A percentile compares a stretch with the other conserved stretches of the same genome.
Conservation (phyloP, 37 sponge, comb jelly and placozoan species). For the Theonella swinhoei region DNA sequence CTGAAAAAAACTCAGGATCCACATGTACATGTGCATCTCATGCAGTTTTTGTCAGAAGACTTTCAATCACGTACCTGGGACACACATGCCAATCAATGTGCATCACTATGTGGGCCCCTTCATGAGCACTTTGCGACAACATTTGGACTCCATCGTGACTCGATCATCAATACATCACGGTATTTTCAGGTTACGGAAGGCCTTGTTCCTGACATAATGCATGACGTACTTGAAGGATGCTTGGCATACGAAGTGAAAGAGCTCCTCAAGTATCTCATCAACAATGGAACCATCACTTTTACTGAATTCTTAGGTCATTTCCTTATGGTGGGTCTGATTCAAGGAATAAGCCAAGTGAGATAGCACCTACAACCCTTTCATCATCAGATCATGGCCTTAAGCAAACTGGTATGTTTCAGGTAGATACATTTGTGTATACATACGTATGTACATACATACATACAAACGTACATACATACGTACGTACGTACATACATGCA, state of each 20-base stretch:
- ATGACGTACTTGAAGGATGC: slow-evolving; percentile 73
- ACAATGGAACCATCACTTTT: slow-evolving; percentile 17
- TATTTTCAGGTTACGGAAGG: slow-evolving; percentile 76
- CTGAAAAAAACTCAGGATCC: too few relatives aligned
- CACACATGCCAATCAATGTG: slow-evolving; percentile 47
- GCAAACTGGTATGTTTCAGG: slow-evolving; percentile 28
- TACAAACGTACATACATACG: background rate
- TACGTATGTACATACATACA: too few relatives aligned
- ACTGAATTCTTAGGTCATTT: slow-evolving; percentile 18
- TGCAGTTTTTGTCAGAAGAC: slow-evolving; percentile 35
- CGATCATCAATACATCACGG: slow-evolving; percentile 38
- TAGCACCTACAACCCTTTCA: slow-evolving; percentile 8
- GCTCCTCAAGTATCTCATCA: slow-evolving; percentile 14
- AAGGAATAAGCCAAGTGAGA: slow-evolving; percentile 28
- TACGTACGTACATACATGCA: background rate
- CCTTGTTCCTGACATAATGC: slow-evolving; percentile 72
- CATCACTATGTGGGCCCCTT: slow-evolving; percentile 55
- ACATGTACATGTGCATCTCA: background rate
- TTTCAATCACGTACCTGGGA: slow-evolving; percentile 32
- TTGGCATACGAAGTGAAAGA: slow-evolving; percentile 23
- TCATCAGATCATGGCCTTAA: slow-evolving; percentile 26
- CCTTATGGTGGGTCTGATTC: slow-evolving; percentile 22
- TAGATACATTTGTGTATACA: too few relatives aligned
- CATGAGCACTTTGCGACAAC: slow-evolving; percentile 69
- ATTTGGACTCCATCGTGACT: slow-evolving; percentile 50